A percentile compares a stretch with the other conserved stretches of the same genome.
phyloP scores from a whole-genome alignment of 2,888 invertebrate species.

The Apotomis capreana region DNA sequence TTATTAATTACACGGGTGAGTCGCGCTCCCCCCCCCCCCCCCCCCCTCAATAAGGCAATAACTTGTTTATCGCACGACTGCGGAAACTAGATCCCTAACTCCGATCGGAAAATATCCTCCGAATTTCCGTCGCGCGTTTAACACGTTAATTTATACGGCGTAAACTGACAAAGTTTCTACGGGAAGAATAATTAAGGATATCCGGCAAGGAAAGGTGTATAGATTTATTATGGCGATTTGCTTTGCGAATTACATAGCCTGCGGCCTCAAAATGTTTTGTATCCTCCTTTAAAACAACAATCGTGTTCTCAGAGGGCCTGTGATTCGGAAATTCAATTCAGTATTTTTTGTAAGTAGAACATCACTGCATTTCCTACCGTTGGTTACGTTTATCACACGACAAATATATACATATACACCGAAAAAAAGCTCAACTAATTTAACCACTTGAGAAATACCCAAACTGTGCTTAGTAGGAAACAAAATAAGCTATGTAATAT shows the following conservation, averaged over 20 bases:
- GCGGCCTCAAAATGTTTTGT: slow-evolving; percentile 14
- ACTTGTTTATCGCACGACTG: slow-evolving; percentile 75
- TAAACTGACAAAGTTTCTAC: slow-evolving; percentile 46
- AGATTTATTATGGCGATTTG: slow-evolving; percentile 44
- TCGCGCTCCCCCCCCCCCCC: slow-evolving; percentile 49
- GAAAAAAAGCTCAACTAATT: too few species aligned
- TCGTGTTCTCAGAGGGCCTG: not conserved
- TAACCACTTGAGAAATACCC: too few species aligned
- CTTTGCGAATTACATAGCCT: slow-evolving; percentile 24
- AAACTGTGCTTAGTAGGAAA: too few species aligned
- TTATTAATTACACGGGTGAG: slow-evolving; percentile 75
- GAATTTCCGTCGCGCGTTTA: slow-evolving; percentile 63
- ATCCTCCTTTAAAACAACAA: not conserved
- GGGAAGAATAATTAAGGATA: slow-evolving; percentile 48
- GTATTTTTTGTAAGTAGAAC: too few species aligned
- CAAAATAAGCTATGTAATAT: too few species aligned
- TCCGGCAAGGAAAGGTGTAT: slow-evolving; percentile 45
- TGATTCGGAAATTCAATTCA: too few species aligned
- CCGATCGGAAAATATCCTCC: slow-evolving; percentile 70
- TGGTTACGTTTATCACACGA: too few species aligned
- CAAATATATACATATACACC: too few species aligned
- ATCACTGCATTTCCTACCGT: too few species aligned
- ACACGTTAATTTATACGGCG: slow-evolving; percentile 47
- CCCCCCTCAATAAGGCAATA: slow-evolving; percentile 57
- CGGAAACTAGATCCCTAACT: slow-evolving; percentile 76